Evolutionary conservation across 1,140 invertebrate species (phyloP).

Genomic region (Trichogramma pretiosum): DNA sequence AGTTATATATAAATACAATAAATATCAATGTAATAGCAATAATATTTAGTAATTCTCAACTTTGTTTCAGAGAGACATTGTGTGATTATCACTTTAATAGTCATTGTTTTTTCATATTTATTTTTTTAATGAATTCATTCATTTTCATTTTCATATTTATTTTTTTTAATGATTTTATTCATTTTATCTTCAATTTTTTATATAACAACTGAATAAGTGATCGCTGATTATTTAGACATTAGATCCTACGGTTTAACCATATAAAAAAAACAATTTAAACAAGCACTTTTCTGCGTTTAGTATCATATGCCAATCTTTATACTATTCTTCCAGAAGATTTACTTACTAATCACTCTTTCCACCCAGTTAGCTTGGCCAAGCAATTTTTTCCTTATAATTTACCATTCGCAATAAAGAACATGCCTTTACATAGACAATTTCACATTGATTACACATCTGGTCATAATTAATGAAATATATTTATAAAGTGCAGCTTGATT

Average conservation of each 20-base stretch:
- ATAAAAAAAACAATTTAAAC: slow-evolving; percentile 33
- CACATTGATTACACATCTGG: slow-evolving; percentile 3
- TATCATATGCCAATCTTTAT: no score
- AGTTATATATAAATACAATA: slow-evolving; percentile 41
- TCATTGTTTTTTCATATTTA: no score
- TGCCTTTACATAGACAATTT: slow-evolving; percentile 17
- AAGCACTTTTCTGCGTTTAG: slow-evolving; percentile 25
- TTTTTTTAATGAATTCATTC: slow-evolving; percentile 25
- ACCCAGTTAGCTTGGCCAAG: not conserved
- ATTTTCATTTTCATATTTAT: slow-evolving; percentile 18
- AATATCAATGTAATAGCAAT: slow-evolving; percentile 36
- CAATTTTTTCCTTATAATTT: not conserved
- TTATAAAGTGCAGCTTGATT: no score
- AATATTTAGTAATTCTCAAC: slow-evolving; percentile 40
- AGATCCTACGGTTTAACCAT: slow-evolving; percentile 36
- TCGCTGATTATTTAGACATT: slow-evolving; percentile 30
- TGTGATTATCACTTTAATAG: no score
- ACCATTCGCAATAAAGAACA: slow-evolving; percentile 10
- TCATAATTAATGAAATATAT: slow-evolving; percentile 11
- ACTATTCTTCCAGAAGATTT: slow-evolving; percentile 16
- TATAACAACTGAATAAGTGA: slow-evolving; percentile 36
- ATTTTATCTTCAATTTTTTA: slow-evolving; percentile 26
- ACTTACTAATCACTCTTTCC: slow-evolving; percentile 1
- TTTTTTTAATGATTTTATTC: no score
- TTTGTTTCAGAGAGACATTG: slow-evolving; percentile 33